Base-by-base conservation (phyloP, 2,888 invertebrate genomes). In the Ichneumoninae sp. region DNA sequence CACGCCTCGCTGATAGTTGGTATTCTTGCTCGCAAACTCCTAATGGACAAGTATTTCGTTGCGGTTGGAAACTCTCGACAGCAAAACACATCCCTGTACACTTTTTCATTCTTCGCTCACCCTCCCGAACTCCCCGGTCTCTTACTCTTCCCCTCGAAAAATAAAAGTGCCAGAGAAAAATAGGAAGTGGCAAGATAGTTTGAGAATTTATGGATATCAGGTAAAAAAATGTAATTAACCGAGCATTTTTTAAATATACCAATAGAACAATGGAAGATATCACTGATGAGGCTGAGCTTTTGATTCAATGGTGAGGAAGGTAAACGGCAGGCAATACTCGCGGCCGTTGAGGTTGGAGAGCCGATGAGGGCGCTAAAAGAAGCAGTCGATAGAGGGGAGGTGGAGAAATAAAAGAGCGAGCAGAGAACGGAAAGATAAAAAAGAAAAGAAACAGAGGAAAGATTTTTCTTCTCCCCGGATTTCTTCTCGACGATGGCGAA, bases 391-490 rank as follows among this genome's bases (percentile, higher is more conserved):
- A 16, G 60, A 16, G 22, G 60, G 6, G 60, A 30, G 10, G 62
- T 7, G 1, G 33, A 69, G 44, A 60, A 71, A 54, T 30, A 57
- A 85, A 71, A 79, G 74, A 74, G 68, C 71, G 71, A 84, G 82
- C 82, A 78, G 71, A 78, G 71, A 65, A 82, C 30, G 36, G 47
- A 60, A 60, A 4, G 5, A 19, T 47, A 44, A 10, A 85, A 87
- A 86, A 88, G 84, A 86, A 87, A 83, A 75, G 83, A 82, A 81
- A 26, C 70, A 65, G 52, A 30, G 50, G 65, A 30, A 75, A 40
- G 77, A 83, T 62, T 69, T 70, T 57, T 54, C 44, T 33, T 40
- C 19, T 65, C 57, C 44, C 54, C 22, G 19, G 26, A 6, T 16
- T 62, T 62, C 30, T 62, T 62, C 62, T 62, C 30, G 16, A 60